Evolutionary conservation across 1,140 invertebrate genomes (phyloP).

Genomic region (Bombus balteatus): DNA sequence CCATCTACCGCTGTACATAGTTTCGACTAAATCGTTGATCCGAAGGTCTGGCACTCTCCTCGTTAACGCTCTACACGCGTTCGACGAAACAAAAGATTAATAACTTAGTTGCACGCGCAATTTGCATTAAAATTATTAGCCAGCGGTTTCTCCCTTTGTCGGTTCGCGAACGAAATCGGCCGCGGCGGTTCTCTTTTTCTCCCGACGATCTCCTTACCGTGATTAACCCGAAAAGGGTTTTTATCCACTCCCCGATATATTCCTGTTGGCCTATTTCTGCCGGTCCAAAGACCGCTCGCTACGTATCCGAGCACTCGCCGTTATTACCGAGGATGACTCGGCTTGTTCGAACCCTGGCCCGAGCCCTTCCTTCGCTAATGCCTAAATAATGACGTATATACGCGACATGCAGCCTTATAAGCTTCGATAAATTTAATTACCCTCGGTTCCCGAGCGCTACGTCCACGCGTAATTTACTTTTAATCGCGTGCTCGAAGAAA

Average conservation of each 20-base stretch:
- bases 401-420: constrained; percentile 59
- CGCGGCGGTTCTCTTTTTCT: neutral
- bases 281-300: constrained; percentile 43
- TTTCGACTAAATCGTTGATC: too few relatives aligned
- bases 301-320: constrained; percentile 63
- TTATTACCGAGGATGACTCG: constrained; percentile 78
- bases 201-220: constrained; percentile 31
- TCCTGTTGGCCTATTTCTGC: constrained; percentile 45
- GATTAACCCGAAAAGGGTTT: constrained; percentile 53
- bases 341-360: constrained; percentile 43
- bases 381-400: constrained; percentile 63
- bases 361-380: constrained; percentile 47
- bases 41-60: neutral
- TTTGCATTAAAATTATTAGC: constrained; percentile 31
- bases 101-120: constrained; percentile 1
- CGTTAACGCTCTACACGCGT: neutral
- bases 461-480: constrained; percentile 34
- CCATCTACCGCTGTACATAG: neutral
- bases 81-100: neutral
- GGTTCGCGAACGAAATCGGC: constrained; percentile 1
- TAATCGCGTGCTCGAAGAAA: constrained; percentile 23
- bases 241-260: constrained; percentile 36
- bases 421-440: constrained; percentile 64
- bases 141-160: constrained; percentile 14
- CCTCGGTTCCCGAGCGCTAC: neutral